Evolutionary conservation across 2,888 invertebrate species (phyloP).

Genomic region (Andrena camellia): DNA sequence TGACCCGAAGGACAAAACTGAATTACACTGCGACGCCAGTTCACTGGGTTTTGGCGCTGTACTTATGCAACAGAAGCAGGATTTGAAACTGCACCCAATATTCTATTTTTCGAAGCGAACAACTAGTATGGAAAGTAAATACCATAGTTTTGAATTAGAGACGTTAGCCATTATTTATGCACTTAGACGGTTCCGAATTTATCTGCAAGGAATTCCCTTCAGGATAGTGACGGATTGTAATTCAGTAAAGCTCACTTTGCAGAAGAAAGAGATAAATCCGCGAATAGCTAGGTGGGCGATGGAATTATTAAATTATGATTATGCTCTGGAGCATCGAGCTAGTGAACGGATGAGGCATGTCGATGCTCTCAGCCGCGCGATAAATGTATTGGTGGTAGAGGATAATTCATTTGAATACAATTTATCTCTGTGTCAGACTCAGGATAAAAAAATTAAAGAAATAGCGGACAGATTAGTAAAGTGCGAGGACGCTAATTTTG

Average conservation of each 20-base stretch:
- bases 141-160: slow-evolving; percentile 80
- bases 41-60: slow-evolving; percentile 68
- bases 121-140: slow-evolving; percentile 71
- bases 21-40: slow-evolving; percentile 80
- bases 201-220: slow-evolving; percentile 59
- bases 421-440: no score
- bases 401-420: no score
- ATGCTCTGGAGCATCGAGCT: no score
- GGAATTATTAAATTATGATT: no score
- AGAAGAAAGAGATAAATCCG: slow-evolving; percentile 33
- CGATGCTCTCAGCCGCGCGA: background rate
- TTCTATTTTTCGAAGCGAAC: slow-evolving; percentile 78
- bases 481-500: no score
- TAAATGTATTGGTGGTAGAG: background rate
- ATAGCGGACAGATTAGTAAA: no score
- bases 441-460: no score
- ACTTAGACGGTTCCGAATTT: slow-evolving; percentile 70
- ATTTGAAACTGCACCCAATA: slow-evolving; percentile 74
- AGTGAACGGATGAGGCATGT: no score
- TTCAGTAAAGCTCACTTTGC: slow-evolving; percentile 6
- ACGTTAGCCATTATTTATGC: slow-evolving; percentile 68
- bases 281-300: slow-evolving; percentile 6
- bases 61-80: slow-evolving; percentile 75
- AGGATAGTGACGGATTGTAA: background rate
- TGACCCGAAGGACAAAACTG: slow-evolving; percentile 67